phyloP scores from a whole-genome alignment of 1,140 invertebrate genomes.

The Caenorhabditis inopinata region DNA sequence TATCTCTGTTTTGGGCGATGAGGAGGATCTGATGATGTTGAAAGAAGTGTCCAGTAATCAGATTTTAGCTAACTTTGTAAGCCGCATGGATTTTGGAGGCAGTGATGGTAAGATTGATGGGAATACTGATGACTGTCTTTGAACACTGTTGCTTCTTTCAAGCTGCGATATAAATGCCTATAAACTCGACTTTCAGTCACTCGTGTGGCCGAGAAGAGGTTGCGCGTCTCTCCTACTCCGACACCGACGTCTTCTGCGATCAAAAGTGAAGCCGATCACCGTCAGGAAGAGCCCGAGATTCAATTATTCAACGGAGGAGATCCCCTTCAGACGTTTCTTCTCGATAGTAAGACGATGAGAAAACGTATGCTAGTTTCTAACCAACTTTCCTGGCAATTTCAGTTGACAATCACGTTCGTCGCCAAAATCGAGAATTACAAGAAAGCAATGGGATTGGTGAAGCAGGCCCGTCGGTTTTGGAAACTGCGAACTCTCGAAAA shows the following conservation, averaged over 20 bases:
- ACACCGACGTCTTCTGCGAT: background rate
- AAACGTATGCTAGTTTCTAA: too few species aligned
- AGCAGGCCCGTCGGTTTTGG: background rate
- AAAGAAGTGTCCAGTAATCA: background rate
- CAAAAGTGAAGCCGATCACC: background rate
- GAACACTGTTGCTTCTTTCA: too few species aligned
- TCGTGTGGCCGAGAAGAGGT: background rate
- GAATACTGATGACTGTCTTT: too few species aligned
- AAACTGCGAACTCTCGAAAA: background rate
- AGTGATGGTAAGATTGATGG: background rate
- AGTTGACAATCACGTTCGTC: background rate
- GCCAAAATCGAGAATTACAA: background rate
- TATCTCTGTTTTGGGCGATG: background rate
- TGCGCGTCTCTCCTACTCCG: background rate
- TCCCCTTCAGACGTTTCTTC: background rate
- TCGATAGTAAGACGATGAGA: background rate
- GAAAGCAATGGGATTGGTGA: background rate
- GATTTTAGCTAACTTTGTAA: background rate
- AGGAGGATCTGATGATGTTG: background rate
- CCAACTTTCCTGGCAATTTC: too few species aligned
- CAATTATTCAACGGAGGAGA: background rate
- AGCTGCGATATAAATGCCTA: too few species aligned
- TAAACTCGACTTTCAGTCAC: background rate
- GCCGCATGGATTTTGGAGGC: background rate
- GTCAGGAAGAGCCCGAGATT: background rate